Evolutionary conservation across 1,140 invertebrate genomes (phyloP), one percentile per base, ranked within the genome.

Genomic region (Tetramorium alpestre): DNA sequence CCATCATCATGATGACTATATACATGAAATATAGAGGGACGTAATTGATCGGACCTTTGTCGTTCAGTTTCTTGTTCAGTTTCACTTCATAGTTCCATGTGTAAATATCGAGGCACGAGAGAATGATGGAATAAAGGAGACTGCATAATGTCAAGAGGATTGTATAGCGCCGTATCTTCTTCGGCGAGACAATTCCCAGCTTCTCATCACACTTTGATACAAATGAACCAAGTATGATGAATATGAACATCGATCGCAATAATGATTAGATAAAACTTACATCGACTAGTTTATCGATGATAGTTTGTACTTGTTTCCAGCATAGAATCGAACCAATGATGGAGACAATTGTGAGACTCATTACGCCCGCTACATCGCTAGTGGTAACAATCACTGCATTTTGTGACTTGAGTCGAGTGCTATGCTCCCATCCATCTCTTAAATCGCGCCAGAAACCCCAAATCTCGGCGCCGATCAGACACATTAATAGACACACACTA

Each of bases 41-140:
- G 56, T 95, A 95, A 87, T 95, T 95, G 3, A 95, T 91, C 0
- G 94, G 93, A 28, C 94, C 94, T 86, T 94, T 94, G 47, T 93
- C 92, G 6, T 90, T 10, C 38, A 92, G 88, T 56, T 92, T 92
- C 13, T 93, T 93, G 10, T 69, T 76, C 1, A 65, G 33, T 65
- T 90, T 93, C 6, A 91, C 65, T 7, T 92, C 87, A 4, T 81
- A 82, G 13, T 62, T 54, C 95, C 95, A 95, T 0, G 88, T 62
- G 16, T 84, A 91, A 25, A 93, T 92, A 73, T 95, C 95, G 5
- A 94, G 64, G 2, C 7, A 80, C 0, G 94, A 94, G 0, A 94
- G 75, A 1, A 81, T 47, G 28, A 92, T 62, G 18, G 94, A 86
- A 76, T 89, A 95, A 8, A 76, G 18, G 0, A 93, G 67, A 4